Evolutionary conservation across 2,113 vertebrate species (phyloP).

Genomic region (Pipra filicauda): DNA sequence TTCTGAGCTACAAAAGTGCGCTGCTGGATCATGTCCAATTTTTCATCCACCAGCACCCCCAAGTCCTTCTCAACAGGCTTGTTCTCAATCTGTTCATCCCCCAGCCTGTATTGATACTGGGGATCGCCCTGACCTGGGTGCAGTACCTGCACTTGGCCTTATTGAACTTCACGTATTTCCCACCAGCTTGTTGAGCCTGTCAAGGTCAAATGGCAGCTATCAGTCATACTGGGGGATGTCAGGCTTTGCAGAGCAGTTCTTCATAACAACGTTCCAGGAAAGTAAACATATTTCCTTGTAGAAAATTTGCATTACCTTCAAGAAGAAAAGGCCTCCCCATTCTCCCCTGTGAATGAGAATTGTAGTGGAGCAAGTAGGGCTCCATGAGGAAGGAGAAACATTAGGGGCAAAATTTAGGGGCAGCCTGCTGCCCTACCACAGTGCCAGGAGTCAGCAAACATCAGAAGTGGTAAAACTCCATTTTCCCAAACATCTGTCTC

Average conservation of each 20-base stretch:
- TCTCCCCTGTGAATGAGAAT: background rate
- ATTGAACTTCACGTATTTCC: background rate
- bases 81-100: background rate
- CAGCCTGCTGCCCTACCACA: background rate
- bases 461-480: background rate
- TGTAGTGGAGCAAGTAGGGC: background rate
- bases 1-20: background rate
- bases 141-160: background rate
- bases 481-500: background rate
- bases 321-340: background rate
- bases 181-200: background rate
- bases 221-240: background rate
- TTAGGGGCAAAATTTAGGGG: background rate
- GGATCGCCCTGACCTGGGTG: background rate
- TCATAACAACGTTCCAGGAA: background rate
- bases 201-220: background rate
- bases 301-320: background rate
- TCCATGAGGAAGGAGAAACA: background rate
- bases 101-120: background rate
- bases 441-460: background rate
- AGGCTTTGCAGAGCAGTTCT: background rate
- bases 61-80: background rate
- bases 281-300: background rate
- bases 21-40: background rate
- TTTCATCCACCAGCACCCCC: background rate